Conservation (phyloP, 2,797 vertebrate species). For the Sebastes itinus region DNA sequence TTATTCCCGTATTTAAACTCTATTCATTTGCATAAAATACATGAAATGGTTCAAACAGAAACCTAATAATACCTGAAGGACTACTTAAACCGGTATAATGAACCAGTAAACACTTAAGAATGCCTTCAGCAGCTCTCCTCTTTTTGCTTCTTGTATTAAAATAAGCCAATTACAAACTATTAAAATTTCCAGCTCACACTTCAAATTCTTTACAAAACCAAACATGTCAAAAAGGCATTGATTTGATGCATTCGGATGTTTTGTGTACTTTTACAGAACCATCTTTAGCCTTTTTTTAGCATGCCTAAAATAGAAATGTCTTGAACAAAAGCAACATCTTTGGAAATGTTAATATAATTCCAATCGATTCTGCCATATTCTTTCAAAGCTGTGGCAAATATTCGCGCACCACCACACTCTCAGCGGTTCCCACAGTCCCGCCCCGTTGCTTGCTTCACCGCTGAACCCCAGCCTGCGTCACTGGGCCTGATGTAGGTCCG, state of each 20-base stretch:
- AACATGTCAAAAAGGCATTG: neutral
- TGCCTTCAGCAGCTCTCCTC: neutral
- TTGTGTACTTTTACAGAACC: neutral
- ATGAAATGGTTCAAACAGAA: constrained; percentile 6
- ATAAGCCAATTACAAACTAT: neutral
- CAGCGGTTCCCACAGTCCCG: constrained; percentile 71
- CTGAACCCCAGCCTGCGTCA: constrained; percentile 79
- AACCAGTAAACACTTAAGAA: neutral
- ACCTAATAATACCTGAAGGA: neutral
- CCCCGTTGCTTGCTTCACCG: constrained; percentile 63
- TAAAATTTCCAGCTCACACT: neutral
- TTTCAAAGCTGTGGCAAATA: constrained; percentile 52
- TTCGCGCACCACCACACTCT: constrained; percentile 38
- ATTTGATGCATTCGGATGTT: neutral
- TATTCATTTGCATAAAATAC: neutral
- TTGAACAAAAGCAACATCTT: neutral
- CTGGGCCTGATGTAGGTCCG: constrained; percentile 57
- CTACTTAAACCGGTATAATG: neutral
- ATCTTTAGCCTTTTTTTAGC: constrained; percentile 7
- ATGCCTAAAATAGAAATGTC: constrained; percentile 8
- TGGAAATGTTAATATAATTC: constrained; percentile 13
- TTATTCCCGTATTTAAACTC: neutral
- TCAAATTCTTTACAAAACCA: neutral
- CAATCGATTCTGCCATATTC: constrained; percentile 37
- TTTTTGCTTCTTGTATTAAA: neutral